Evolutionary conservation across 2,797 vertebrate species (phyloP).

Genomic region (Sebastolobus alascanus): DNA sequence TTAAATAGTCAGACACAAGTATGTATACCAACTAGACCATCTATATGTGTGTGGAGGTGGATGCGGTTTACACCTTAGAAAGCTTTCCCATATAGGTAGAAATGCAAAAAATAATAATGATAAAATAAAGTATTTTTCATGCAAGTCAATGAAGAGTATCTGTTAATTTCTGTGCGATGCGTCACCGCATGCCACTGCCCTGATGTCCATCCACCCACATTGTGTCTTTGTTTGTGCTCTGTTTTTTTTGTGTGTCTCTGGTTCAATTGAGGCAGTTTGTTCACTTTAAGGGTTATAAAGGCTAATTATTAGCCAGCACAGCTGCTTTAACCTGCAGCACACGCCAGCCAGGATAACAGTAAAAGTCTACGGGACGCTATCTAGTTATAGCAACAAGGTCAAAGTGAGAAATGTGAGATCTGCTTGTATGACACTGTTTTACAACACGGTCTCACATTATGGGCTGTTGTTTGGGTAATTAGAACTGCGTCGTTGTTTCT

Average conservation of each 20-base stretch:
- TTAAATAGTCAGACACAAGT: neutral
- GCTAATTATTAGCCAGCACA: constrained; percentile 78
- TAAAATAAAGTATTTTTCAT: neutral
- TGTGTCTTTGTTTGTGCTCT: constrained; percentile 32
- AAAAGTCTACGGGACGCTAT: neutral
- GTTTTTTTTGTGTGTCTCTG: neutral
- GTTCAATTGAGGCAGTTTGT: constrained; percentile 39
- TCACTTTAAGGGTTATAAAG: constrained; percentile 67
- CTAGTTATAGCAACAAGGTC: constrained; percentile 28
- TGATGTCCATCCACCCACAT: neutral
- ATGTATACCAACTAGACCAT: neutral
- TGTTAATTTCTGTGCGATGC: neutral
- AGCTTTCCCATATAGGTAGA: neutral
- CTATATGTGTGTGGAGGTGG: neutral
- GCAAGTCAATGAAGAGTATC: neutral
- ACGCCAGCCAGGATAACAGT: constrained; percentile 5
- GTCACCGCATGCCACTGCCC: neutral
- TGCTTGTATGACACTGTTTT: constrained; percentile 10
- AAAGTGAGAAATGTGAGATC: neutral
- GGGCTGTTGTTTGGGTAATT: neutral
- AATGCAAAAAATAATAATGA: neutral
- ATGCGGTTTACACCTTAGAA: neutral
- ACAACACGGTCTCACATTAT: neutral
- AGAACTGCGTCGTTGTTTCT: neutral
- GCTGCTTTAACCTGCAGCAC: constrained; percentile 35